phyloP scores from a whole-genome alignment of 2,113 vertebrate species.

The Solenodon paradoxus region DNA sequence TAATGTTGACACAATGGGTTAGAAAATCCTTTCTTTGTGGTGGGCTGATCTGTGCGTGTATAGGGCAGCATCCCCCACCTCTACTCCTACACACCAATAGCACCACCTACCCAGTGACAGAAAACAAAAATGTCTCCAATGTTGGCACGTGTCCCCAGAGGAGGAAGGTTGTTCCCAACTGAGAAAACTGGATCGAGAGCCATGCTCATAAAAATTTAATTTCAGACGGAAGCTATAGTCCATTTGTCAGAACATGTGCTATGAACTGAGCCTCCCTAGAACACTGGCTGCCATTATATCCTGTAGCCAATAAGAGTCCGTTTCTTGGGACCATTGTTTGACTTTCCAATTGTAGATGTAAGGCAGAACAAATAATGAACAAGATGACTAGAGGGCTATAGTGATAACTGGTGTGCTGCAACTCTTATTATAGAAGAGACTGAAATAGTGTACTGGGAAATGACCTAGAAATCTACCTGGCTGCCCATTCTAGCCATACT shows the following conservation, averaged over 20 bases:
- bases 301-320: background rate
- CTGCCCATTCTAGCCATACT: background rate
- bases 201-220: conserved; percentile 7
- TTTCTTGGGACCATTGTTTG: background rate
- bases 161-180: background rate
- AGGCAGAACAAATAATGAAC: background rate
- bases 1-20: background rate
- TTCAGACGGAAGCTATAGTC: background rate
- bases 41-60: background rate
- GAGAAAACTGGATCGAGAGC: background rate
- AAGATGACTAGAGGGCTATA: background rate
- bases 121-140: background rate
- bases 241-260: background rate
- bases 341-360: background rate
- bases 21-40: background rate
- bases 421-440: background rate
- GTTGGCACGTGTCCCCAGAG: background rate
- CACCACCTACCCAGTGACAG: background rate
- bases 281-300: background rate
- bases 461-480: background rate
- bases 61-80: background rate
- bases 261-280: background rate
- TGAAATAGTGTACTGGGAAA: background rate
- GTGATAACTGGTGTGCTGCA: background rate
- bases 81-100: background rate